These are phyloP conservation scores for Carabus problematicus DNA, from an alignment of 2,888 invertebrate species.

Conservation along the genomic window DNA sequence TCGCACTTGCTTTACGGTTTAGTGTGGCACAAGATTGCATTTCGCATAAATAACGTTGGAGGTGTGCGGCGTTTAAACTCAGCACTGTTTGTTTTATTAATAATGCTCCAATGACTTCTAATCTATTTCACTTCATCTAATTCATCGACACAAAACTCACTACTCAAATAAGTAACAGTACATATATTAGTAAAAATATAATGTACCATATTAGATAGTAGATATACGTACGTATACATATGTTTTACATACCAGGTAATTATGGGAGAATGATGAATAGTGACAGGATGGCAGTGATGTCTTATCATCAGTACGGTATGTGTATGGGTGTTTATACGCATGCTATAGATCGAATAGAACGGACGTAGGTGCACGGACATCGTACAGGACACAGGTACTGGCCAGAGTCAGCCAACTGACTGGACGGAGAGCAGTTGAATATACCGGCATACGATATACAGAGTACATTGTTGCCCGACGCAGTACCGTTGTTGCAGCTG, in stretches of 20 bases:
- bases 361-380: conserved; percentile 1
- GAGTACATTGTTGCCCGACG: background rate
- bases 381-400: conserved; percentile 6
- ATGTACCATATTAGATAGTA: no score
- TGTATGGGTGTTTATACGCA: background rate
- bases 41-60: conserved; percentile 30
- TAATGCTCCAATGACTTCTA: conserved; percentile 38
- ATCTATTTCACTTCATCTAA: no score
- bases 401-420: conserved; percentile 13
- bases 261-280: no score
- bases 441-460: conserved; percentile 11
- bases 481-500: background rate
- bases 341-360: background rate
- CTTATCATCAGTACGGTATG: background rate
- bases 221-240: no score
- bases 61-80: conserved; percentile 1
- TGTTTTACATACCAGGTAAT: no score
- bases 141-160: no score
- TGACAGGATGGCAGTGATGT: no score
- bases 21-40: conserved; percentile 31
- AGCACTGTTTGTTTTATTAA: conserved; percentile 39
- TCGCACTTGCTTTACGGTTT: background rate
- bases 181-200: no score
- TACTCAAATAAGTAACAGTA: no score
- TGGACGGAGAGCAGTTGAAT: conserved; percentile 4